phyloP scores from a whole-genome alignment of 2,888 invertebrate species.

The Prosapia bicincta region DNA sequence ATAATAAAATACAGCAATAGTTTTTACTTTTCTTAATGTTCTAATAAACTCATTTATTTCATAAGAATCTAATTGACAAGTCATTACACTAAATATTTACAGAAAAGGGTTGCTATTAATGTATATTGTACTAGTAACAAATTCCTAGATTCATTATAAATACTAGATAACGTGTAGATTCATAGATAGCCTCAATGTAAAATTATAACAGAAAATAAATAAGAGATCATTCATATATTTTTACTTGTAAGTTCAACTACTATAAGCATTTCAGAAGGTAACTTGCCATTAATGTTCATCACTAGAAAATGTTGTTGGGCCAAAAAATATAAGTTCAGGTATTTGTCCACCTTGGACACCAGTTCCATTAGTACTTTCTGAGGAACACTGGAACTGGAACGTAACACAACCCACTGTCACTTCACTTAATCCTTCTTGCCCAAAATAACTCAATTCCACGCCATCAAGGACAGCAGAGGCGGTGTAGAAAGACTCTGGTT shows the following conservation, averaged over 20 bases:
- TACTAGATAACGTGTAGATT: neutral
- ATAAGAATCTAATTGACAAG: neutral
- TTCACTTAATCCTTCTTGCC: constrained; percentile 95
- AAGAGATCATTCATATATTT: neutral
- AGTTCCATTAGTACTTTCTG: constrained; percentile 96
- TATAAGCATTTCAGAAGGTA: constrained; percentile 10
- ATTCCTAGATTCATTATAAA: neutral
- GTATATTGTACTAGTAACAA: neutral
- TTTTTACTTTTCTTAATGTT: neutral
- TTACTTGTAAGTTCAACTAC: neutral
- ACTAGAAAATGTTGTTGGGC: constrained; percentile 54
- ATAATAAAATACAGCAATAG: neutral
- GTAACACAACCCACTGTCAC: constrained; percentile 89
- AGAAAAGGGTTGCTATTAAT: neutral
- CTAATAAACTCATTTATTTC: neutral
- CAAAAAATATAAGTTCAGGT: constrained; percentile 94
- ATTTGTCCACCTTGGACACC: constrained; percentile 97
- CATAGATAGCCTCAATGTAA: neutral
- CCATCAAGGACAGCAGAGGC: constrained; percentile 95
- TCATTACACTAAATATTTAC: neutral
- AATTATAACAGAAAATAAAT: neutral
- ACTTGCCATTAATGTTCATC: constrained; percentile 51
- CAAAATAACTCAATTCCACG: constrained; percentile 92
- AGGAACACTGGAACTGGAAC: constrained; percentile 96
- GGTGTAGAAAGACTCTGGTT: constrained; percentile 91